Percentiles rank a stretch among this genome's conserved stretches.
These are phyloP conservation scores for Drosophila anceps DNA, from an alignment of 2,888 invertebrate genomes.

Conservation along the genomic window DNA sequence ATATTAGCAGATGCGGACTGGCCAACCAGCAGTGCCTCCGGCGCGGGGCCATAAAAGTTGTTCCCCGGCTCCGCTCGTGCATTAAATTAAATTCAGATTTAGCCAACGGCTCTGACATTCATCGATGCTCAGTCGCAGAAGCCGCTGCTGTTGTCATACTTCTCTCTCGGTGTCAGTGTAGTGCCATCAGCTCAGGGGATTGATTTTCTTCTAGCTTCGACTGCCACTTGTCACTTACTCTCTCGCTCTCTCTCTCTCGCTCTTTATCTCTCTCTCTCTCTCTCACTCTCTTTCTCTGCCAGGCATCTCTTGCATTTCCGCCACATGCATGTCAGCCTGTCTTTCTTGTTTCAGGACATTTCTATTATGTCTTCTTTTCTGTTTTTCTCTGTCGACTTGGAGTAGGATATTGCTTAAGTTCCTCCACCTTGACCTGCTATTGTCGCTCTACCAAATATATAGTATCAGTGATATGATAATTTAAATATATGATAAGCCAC, in stretches of 20 bases:
- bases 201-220: slow-evolving; percentile 25
- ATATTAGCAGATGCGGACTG: slow-evolving; percentile 67
- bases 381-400: slow-evolving; percentile 21
- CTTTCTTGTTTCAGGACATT: slow-evolving; percentile 62
- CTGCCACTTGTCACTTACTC: slow-evolving; percentile 63
- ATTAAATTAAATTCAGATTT: slow-evolving; percentile 81
- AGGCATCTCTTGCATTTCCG: slow-evolving; percentile 54
- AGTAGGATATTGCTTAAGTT: slow-evolving; percentile 29
- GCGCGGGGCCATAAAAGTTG: slow-evolving; percentile 67
- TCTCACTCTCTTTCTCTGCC: slow-evolving; percentile 1
- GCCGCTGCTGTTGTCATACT: slow-evolving; percentile 56
- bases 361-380: slow-evolving; percentile 38
- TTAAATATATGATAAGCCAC: not conserved
- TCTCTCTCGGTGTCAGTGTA: slow-evolving; percentile 59
- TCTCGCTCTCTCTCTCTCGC: not conserved
- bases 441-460: not conserved
- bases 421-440: slow-evolving; percentile 1
- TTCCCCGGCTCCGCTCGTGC: slow-evolving; percentile 73
- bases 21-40: slow-evolving; percentile 5
- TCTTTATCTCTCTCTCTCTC: slow-evolving; percentile 39
- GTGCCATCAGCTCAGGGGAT: slow-evolving; percentile 39
- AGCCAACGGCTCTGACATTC: slow-evolving; percentile 66
- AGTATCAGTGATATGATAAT: not conserved
- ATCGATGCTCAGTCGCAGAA: slow-evolving; percentile 48
- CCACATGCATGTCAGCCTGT: slow-evolving; percentile 58